These are phyloP conservation scores for Cryptoprocta ferox DNA, from an alignment of 2,797 vertebrate species.

Conservation along the genomic window DNA sequence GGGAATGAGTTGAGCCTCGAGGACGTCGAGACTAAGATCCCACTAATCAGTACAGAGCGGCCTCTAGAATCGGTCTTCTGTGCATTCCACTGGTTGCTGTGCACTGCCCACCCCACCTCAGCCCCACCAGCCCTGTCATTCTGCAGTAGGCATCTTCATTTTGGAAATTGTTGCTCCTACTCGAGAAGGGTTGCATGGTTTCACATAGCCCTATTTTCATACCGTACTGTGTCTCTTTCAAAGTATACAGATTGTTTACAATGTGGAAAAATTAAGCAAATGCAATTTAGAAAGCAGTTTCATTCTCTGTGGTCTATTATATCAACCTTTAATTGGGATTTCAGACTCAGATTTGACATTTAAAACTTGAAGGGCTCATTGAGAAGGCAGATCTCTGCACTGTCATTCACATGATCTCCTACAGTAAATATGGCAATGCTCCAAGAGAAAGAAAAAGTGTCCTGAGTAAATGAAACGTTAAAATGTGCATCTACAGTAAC, in stretches of 20 bases:
- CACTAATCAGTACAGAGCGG: neutral
- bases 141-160: neutral
- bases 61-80: neutral
- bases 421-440: neutral
- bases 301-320: neutral
- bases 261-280: constrained; percentile 44
- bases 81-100: neutral
- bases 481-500: neutral
- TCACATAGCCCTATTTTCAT: neutral
- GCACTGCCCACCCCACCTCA: neutral
- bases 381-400: neutral
- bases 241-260: neutral
- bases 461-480: neutral
- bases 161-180: neutral
- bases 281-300: constrained; percentile 12
- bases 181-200: neutral
- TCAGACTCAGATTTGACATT: neutral
- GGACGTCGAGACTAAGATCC: neutral
- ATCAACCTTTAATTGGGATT: constrained; percentile 28
- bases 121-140: neutral
- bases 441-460: neutral
- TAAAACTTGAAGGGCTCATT: neutral
- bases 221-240: constrained; percentile 1
- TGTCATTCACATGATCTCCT: neutral
- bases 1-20: neutral